Conservation (phyloP, 2,888 invertebrate species). For the Beris morrisii region DNA sequence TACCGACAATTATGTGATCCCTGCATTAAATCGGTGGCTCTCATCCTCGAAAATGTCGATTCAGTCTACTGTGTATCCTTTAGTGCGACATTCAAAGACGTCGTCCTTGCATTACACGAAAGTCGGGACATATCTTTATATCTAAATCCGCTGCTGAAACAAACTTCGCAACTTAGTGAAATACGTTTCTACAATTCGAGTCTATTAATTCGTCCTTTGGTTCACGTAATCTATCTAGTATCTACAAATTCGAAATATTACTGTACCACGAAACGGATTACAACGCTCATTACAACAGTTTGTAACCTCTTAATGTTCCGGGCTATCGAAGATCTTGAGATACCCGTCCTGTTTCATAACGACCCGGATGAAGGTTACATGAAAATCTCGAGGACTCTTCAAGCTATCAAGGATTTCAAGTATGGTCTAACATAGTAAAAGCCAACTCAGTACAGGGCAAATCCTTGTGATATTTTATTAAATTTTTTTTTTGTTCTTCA, state of each 20-base stretch:
- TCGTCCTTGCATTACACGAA: constrained; percentile 75
- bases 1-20: constrained; percentile 82
- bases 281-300: constrained; percentile 76
- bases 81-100: constrained; percentile 75
- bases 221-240: constrained; percentile 82
- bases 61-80: constrained; percentile 82
- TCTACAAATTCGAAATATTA: constrained; percentile 86
- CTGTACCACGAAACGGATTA: constrained; percentile 65
- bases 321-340: constrained; percentile 76
- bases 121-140: constrained; percentile 82
- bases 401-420: constrained; percentile 63
- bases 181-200: constrained; percentile 69
- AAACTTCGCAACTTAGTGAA: constrained; percentile 63
- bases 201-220: constrained; percentile 65
- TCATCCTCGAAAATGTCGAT: constrained; percentile 72
- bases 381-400: constrained; percentile 62
- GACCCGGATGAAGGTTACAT: constrained; percentile 75
- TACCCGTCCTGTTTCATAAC: constrained; percentile 79
- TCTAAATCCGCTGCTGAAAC: constrained; percentile 69
- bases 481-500: constrained; percentile 35
- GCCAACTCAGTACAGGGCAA: not conserved
- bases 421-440: constrained; percentile 48
- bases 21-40: constrained; percentile 79
- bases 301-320: constrained; percentile 80
- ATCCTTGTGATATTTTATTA: not conserved